Evolutionary conservation across 1,140 invertebrate species (phyloP).

Genomic region (Asobara japonica): DNA sequence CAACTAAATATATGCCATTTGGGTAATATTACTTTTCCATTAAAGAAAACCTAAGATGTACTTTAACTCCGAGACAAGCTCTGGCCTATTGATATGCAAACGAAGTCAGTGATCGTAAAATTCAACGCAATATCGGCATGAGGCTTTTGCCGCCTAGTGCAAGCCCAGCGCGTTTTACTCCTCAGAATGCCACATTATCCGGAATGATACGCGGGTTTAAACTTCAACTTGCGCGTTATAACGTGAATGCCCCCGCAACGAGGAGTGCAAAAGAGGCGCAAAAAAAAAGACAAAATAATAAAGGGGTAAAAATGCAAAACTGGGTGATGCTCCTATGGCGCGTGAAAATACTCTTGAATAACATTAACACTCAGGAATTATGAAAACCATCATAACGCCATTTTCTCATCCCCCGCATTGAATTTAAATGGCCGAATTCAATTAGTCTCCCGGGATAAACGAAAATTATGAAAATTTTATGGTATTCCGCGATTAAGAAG

Average conservation of each 20-base stretch:
- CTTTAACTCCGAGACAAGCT: background rate
- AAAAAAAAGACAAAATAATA: constrained; percentile 54
- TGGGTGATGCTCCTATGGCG: constrained; percentile 25
- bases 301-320: constrained; percentile 54
- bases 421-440: background rate
- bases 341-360: constrained; percentile 28
- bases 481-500: too few relatives aligned
- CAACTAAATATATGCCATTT: background rate
- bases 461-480: too few relatives aligned
- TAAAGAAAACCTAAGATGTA: background rate
- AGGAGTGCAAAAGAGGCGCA: constrained; percentile 49
- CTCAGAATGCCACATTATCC: constrained; percentile 47
- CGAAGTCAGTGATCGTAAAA: constrained; percentile 55
- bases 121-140: constrained; percentile 50
- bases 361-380: constrained; percentile 23
- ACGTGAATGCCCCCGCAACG: constrained; percentile 31
- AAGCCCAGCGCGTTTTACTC: constrained; percentile 49
- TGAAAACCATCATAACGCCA: constrained; percentile 19
- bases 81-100: constrained; percentile 57
- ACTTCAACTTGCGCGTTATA: constrained; percentile 46
- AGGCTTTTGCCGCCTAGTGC: constrained; percentile 36
- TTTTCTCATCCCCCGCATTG: background rate
- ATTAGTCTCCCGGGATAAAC: background rate
- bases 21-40: background rate
- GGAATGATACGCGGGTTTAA: constrained; percentile 56